A percentile compares a stretch with the other conserved stretches of the same genome.
phyloP scores from a whole-genome alignment of 2,888 invertebrate genomes.

The Argyresthia albistria region DNA sequence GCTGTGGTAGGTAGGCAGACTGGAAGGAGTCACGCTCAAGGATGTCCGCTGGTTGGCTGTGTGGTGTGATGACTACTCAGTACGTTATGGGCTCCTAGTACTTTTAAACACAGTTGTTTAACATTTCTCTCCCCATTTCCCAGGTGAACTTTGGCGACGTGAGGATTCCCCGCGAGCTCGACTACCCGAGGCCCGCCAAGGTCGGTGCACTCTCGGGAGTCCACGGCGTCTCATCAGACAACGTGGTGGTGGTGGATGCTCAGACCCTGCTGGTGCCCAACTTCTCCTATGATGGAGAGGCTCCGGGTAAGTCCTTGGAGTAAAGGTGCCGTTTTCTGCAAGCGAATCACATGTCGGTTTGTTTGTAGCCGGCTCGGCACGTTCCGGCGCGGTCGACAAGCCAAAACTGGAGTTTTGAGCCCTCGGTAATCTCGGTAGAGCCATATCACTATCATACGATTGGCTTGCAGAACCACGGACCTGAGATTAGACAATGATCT shows the following conservation, averaged over 20 bases:
- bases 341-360: no score
- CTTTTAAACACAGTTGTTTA: no score
- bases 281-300: constrained; percentile 93
- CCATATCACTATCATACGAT: no score
- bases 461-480: no score
- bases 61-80: constrained; percentile 93
- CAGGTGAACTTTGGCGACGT: constrained; percentile 94
- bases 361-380: no score
- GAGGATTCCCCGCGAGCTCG: constrained; percentile 81
- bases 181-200: constrained; percentile 88
- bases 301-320: constrained; percentile 78
- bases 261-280: constrained; percentile 92
- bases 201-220: constrained; percentile 83
- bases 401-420: no score
- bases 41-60: constrained; percentile 91
- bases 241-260: constrained; percentile 91
- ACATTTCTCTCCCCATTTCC: no score
- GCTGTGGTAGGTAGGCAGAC: no score
- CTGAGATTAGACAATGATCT: no score
- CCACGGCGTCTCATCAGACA: constrained; percentile 88
- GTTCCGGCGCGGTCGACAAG: no score
- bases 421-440: no score
- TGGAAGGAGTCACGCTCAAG: constrained; percentile 87
- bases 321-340: no score
- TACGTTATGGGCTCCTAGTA: constrained; percentile 52